Evolutionary conservation across 30 jellyfish, hydroid and myxozoan genomes (phyloP).

Genomic region (Pseudorhiza aurosa): DNA sequence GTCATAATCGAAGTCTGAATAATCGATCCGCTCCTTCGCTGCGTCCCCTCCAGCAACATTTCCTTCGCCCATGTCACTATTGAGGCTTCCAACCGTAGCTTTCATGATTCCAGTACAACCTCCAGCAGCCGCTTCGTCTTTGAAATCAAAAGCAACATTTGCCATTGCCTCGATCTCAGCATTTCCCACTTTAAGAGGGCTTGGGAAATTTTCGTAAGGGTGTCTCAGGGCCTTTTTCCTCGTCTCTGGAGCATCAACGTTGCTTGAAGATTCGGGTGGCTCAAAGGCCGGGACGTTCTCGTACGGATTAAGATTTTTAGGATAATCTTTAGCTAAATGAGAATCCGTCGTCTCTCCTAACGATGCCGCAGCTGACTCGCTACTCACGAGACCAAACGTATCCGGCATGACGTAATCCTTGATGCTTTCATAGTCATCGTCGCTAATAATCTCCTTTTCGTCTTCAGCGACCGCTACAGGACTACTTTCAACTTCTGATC

Average conservation of each 20-base stretch:
- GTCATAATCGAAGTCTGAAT: too few species aligned
- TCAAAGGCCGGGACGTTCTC: constrained; percentile 17
- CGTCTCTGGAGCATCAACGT: neutral
- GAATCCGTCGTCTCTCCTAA: neutral
- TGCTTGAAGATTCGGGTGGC: neutral
- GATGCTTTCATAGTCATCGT: neutral
- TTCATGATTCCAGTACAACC: too few species aligned
- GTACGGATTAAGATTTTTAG: constrained; percentile 10
- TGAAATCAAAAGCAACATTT: too few species aligned
- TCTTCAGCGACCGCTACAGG: neutral
- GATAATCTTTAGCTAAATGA: neutral
- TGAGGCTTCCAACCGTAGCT: neutral
- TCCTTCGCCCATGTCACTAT: neutral
- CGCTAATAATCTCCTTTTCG: neutral
- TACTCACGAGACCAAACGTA: neutral
- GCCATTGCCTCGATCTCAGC: neutral
- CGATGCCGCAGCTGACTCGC: neutral
- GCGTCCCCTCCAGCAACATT: neutral
- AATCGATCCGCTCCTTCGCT: neutral
- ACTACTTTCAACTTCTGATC: too few species aligned
- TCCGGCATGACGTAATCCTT: neutral
- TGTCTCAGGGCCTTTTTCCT: neutral
- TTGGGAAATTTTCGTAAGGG: constrained; percentile 49
- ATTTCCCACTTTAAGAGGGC: constrained; percentile 1
- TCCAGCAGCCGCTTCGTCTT: too few species aligned